Evolutionary conservation across 2,888 invertebrate species (phyloP).

Genomic region (Agrochola lychnidis): DNA sequence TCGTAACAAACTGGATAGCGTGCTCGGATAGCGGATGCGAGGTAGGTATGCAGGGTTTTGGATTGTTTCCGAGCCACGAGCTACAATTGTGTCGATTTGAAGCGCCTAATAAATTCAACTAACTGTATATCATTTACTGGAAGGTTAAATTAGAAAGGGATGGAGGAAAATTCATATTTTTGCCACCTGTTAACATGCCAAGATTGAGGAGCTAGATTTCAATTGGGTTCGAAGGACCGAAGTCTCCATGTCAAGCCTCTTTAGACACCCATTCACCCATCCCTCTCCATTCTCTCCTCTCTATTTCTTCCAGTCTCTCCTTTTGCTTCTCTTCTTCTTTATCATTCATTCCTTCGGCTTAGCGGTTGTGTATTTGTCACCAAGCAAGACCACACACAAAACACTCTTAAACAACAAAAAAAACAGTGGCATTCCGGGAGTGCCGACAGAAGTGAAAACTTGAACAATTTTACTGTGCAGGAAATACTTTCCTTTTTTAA

Average conservation of each 20-base stretch:
- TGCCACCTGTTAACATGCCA: neutral
- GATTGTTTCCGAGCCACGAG: constrained; percentile 22
- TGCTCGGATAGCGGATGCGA: constrained; percentile 38
- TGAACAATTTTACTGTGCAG: no score
- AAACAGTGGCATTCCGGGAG: no score
- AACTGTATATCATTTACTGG: constrained; percentile 1
- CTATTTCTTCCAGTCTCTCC: neutral
- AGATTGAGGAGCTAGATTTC: neutral
- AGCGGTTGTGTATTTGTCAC: neutral
- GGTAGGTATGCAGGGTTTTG: constrained; percentile 34
- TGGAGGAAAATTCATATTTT: neutral
- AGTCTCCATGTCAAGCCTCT: neutral
- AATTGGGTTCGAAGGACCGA: neutral
- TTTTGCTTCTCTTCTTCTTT: neutral
- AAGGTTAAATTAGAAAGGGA: constrained; percentile 6
- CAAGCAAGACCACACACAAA: neutral
- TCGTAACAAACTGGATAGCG: constrained; percentile 59
- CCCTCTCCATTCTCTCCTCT: neutral
- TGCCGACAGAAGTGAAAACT: no score
- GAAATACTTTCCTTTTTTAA: no score
- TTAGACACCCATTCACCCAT: neutral
- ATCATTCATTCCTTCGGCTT: neutral
- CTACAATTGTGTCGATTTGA: constrained; percentile 27
- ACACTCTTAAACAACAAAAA: neutral
- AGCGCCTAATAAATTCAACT: constrained; percentile 32